Conservation (phyloP, 2,888 invertebrate species). For the Orthonevra nobilis region DNA sequence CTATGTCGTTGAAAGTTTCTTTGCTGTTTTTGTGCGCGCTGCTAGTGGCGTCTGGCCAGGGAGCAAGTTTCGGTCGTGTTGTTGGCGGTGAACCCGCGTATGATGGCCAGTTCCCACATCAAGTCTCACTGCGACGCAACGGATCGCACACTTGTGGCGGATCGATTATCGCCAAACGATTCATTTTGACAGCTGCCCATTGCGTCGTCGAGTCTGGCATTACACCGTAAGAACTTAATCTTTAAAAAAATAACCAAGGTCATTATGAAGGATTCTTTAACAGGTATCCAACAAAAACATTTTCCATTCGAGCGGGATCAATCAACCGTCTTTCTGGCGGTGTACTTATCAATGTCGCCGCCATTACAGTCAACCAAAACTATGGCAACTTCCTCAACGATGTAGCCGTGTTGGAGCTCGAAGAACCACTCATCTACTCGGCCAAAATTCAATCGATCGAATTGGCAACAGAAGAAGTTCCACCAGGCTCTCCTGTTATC, state of each 20-base stretch:
- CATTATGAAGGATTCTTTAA: neutral
- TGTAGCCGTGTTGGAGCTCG: conserved; percentile 75
- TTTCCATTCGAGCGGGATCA: conserved; percentile 77
- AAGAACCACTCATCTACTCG: conserved; percentile 72
- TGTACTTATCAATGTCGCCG: conserved; percentile 73
- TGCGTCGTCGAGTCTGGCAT: conserved; percentile 73
- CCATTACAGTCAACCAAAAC: conserved; percentile 73
- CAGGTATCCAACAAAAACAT: conserved; percentile 74
- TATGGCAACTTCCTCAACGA: conserved; percentile 74
- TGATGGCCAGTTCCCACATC: conserved; percentile 78
- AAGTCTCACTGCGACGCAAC: conserved; percentile 75
- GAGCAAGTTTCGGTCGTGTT: conserved; percentile 71
- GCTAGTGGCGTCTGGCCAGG: conserved; percentile 21
- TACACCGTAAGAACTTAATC: conserved; percentile 23
- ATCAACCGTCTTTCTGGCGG: conserved; percentile 75
- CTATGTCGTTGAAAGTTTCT: conserved; percentile 44
- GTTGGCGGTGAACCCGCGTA: conserved; percentile 76
- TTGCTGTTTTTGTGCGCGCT: conserved; percentile 12
- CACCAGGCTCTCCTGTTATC: conserved; percentile 71
- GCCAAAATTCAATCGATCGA: conserved; percentile 73
- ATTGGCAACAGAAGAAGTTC: conserved; percentile 72
- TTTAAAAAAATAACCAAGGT: neutral
- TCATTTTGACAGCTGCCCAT: conserved; percentile 76
- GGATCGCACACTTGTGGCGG: conserved; percentile 75
- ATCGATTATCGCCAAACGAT: conserved; percentile 72